These are phyloP conservation scores for Terrapene triunguis DNA, from an alignment of 2,113 vertebrate genomes.

Conservation along the genomic window DNA sequence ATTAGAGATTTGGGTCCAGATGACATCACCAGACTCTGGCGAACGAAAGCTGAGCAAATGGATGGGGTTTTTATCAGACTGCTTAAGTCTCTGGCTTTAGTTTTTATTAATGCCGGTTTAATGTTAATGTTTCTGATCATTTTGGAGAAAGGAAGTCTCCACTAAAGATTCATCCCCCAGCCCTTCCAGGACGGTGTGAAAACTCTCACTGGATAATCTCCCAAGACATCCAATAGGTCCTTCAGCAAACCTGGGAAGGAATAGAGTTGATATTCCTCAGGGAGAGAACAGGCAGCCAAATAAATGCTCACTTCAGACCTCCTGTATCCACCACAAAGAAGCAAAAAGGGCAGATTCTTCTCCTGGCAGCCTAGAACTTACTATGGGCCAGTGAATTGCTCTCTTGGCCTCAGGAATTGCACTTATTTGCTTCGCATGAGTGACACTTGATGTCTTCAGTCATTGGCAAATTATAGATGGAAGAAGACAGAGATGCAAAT, in stretches of 20 bases:
- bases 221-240: not conserved
- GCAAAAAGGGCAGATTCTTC: conserved; percentile 13
- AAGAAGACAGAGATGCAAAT: not conserved
- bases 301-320: not conserved
- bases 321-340: not conserved
- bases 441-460: not conserved
- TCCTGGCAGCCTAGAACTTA: not conserved
- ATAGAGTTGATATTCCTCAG: not conserved
- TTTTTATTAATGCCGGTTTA: not conserved
- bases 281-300: not conserved
- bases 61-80: not conserved
- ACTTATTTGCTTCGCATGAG: not conserved
- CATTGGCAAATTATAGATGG: not conserved
- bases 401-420: not conserved
- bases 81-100: not conserved
- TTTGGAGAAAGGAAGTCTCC: not conserved
- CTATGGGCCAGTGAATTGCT: not conserved
- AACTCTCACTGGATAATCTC: not conserved
- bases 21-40: not conserved
- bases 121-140: not conserved
- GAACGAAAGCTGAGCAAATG: not conserved
- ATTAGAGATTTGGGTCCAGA: not conserved
- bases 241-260: not conserved
- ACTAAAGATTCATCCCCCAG: conserved; percentile 1
- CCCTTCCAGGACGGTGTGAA: conserved; percentile 17